Evolutionary conservation across 2,888 invertebrate species (phyloP).

Genomic region (Ypsolopha scabrella): DNA sequence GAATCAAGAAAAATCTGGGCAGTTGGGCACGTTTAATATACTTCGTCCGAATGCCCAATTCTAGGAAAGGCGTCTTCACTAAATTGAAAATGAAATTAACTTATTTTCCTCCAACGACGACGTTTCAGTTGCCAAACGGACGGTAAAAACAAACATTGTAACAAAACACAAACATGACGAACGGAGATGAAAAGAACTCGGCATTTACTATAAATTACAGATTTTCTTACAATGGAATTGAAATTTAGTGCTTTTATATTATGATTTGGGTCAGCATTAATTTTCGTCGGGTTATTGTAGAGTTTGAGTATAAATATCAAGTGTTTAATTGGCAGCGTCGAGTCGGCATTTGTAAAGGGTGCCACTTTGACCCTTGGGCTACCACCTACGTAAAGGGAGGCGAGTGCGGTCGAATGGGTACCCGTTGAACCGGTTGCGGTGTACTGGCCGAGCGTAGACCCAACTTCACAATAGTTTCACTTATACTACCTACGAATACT

Average conservation of each 20-base stretch:
- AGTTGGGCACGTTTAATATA: background rate
- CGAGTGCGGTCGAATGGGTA: constrained; percentile 33
- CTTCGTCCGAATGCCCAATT: background rate
- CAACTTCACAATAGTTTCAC: constrained; percentile 1
- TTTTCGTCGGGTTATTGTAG: too few species aligned
- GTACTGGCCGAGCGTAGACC: constrained; percentile 14
- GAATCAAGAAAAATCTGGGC: background rate
- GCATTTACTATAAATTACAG: too few species aligned
- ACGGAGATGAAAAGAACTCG: too few species aligned
- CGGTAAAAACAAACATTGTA: background rate
- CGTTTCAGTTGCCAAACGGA: background rate
- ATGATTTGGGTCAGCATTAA: too few species aligned
- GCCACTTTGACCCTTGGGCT: constrained; percentile 23
- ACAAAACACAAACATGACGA: background rate
- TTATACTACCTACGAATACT: too few species aligned
- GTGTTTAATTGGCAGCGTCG: background rate
- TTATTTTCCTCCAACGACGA: background rate
- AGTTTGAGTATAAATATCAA: too few species aligned
- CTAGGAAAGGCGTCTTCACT: constrained; percentile 12
- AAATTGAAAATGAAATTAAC: constrained; percentile 36
- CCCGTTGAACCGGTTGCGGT: constrained; percentile 51
- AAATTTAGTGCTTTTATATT: too few species aligned
- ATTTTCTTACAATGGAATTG: too few species aligned
- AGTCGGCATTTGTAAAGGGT: background rate
- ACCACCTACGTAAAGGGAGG: constrained; percentile 28